Base-by-base conservation (phyloP, 2,888 invertebrate species). In the Rapana venosa region DNA sequence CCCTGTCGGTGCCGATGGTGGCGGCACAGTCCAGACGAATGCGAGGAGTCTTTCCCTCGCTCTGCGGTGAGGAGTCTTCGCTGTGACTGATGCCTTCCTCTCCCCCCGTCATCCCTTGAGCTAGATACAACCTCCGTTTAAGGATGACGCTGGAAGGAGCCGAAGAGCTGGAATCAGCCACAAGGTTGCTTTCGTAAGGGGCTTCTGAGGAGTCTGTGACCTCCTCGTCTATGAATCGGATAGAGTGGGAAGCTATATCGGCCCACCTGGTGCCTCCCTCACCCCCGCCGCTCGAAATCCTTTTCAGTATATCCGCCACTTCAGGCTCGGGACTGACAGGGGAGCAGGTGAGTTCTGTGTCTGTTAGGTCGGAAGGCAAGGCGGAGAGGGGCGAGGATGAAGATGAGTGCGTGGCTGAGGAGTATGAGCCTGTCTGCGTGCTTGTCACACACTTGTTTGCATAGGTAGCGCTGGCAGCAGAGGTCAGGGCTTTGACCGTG, bases 141-240 rank as follows among this genome's bases (percentile, higher is more conserved):
- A 90, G 87, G 32, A 91, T 90, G 47, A 90, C 91, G 70, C 90
- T 86, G 61, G 91, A 88, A 56, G 90, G 83, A n/a, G 90, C 88
- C 17, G 91, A 92, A 22, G 91, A 92, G 91, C 94, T 94, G 90
- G 94, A 94, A 90, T 95, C 93, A 0, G 92, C 92, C n/a, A 93
- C 92, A 26, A 92, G 88, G 87, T 93, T 93, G 88, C 91, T 92
- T 87, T 93, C 92, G 79, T 92, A 91, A 5, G 93, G 91, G 22
- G 92, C 87, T n/a, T 93, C 93, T 32, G 92, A 91, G 8, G 74
- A 90, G 58, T 92, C 93, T 35, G 90, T 90, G 15, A 90, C 84
- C 89, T 96, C 96, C 88, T 98, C 98, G 93, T 98, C 98, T 90
- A 98, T 98, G 94, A 97, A 96, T 90, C 95, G 95, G 87, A 96